Conservation (phyloP, 2,113 vertebrate species). For the Trogon melanurus region DNA sequence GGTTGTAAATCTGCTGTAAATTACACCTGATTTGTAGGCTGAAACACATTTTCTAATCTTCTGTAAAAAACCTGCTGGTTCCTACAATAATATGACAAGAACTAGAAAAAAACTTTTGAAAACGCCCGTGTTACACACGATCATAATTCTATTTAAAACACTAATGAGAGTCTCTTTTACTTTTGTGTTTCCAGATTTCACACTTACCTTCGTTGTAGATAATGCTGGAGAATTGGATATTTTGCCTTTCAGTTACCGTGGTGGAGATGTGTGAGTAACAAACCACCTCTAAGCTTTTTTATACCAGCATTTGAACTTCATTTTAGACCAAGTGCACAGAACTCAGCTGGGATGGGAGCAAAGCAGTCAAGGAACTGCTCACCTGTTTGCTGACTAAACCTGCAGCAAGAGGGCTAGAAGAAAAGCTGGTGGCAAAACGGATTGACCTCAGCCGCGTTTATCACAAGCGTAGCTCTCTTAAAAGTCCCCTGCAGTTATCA, state of each 20-base stretch:
- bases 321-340: not conserved
- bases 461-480: not conserved
- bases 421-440: not conserved
- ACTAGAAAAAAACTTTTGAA: not conserved
- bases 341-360: not conserved
- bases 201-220: not conserved
- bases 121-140: not conserved
- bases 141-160: not conserved
- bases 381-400: not conserved
- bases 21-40: constrained; percentile 31
- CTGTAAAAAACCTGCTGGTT: not conserved
- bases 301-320: not conserved
- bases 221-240: not conserved
- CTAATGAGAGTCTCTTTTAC: not conserved
- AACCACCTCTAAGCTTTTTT: not conserved
- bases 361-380: not conserved
- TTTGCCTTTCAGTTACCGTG: not conserved
- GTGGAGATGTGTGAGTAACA: not conserved
- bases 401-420: not conserved
- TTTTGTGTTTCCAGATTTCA: not conserved
- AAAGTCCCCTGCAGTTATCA: not conserved
- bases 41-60: constrained; percentile 6
- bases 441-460: not conserved
- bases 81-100: not conserved
- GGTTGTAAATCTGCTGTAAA: constrained; percentile 39